These are phyloP conservation scores for Hetaerina titia DNA, from an alignment of 2,888 invertebrate genomes.

Conservation along the genomic window DNA sequence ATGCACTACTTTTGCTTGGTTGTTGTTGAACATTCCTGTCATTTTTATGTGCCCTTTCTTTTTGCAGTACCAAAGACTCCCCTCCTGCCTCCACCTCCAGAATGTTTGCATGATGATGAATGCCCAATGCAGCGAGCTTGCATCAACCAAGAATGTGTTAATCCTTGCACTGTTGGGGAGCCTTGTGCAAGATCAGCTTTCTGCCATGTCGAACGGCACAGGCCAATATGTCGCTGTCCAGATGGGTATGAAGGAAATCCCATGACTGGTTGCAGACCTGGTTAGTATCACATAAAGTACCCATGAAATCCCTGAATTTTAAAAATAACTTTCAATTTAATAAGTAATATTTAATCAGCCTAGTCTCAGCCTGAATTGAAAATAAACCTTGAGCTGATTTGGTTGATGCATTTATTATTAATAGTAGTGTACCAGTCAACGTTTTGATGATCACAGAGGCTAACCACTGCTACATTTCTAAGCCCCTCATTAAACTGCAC, in stretches of 20 bases:
- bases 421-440: no score
- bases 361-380: no score
- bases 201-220: conserved; percentile 88
- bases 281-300: conserved; percentile 80
- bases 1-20: not conserved
- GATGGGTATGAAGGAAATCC: conserved; percentile 87
- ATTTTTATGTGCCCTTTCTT: conserved; percentile 68
- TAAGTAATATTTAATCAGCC: no score
- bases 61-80: conserved; percentile 78
- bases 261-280: conserved; percentile 85
- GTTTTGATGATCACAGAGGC: no score
- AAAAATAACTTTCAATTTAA: no score
- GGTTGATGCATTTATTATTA: no score
- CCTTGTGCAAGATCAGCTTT: conserved; percentile 90
- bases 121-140: conserved; percentile 88
- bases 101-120: conserved; percentile 89
- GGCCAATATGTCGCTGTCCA: conserved; percentile 90
- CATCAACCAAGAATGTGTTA: conserved; percentile 86
- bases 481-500: no score
- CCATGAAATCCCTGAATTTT: no score
- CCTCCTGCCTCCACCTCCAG: conserved; percentile 78
- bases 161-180: conserved; percentile 85
- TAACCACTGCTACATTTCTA: no score
- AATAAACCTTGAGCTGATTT: no score
- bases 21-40: not conserved